Conservation (phyloP, 2,113 vertebrate species). For the human region DNA sequence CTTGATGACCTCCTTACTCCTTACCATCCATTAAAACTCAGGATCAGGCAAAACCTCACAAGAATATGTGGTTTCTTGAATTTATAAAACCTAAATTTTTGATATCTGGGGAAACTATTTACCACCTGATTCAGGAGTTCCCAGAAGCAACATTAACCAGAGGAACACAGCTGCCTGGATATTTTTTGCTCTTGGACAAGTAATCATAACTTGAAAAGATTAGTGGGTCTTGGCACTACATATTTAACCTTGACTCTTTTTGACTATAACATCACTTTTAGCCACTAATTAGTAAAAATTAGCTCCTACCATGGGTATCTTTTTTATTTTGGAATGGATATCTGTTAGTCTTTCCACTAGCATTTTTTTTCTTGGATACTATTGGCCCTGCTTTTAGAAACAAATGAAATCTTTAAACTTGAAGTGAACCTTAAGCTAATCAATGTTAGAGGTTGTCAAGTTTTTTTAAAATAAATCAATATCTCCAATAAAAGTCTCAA, state of each 20-base stretch:
- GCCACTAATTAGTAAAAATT: conserved; percentile 4
- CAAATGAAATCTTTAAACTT: not conserved
- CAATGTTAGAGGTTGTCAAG: not conserved
- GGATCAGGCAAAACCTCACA: not conserved
- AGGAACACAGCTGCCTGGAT: not conserved
- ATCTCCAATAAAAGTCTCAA: not conserved
- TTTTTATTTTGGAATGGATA: conserved; percentile 31
- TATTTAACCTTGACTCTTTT: conserved; percentile 37
- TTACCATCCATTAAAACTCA: not conserved
- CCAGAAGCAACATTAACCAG: not conserved
- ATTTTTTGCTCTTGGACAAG: not conserved
- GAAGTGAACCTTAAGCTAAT: conserved; percentile 6
- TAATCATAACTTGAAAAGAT: conserved; percentile 21
- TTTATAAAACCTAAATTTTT: not conserved
- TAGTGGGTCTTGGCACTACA: not conserved
- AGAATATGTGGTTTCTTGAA: not conserved
- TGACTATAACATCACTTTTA: not conserved
- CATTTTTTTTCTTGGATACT: not conserved
- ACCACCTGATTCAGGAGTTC: not conserved
- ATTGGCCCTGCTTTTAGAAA: not conserved
- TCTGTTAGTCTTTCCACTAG: not conserved
- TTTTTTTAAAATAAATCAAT: not conserved
- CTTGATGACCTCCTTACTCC: not conserved
- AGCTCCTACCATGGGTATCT: not conserved
- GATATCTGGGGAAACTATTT: not conserved